Conservation (phyloP, 92 coral and sea anemone species). For the Plumapathes pennacea region DNA sequence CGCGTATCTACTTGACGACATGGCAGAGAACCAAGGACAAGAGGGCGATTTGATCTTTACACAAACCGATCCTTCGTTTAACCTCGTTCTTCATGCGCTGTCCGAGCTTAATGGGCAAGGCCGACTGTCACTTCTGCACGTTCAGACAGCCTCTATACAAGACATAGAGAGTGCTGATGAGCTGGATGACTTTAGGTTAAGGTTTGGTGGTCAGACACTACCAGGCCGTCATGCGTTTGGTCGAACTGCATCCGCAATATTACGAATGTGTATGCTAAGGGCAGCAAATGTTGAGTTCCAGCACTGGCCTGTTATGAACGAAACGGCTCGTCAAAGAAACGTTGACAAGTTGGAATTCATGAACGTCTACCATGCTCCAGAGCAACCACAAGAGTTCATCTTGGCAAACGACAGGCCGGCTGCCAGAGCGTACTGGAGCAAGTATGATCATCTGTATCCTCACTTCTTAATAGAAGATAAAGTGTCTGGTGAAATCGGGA, state of each 20-base stretch:
- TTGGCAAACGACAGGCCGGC: slow-evolving; percentile 3
- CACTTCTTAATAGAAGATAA: slow-evolving; percentile 21
- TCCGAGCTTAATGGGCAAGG: slow-evolving; percentile 1
- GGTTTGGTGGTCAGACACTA: slow-evolving; percentile 29
- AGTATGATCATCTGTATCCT: slow-evolving; percentile 43
- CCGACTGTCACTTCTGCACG: slow-evolving; percentile 9
- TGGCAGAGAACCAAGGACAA: too few species aligned
- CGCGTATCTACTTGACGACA: too few species aligned
- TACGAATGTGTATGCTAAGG: slow-evolving; percentile 46
- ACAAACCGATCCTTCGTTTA: slow-evolving; percentile 39
- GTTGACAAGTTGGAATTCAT: neutral
- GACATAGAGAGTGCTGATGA: slow-evolving; percentile 27
- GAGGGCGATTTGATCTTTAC: too few species aligned
- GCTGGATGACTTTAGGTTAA: neutral
- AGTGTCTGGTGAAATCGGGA: neutral
- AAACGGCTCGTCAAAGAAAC: slow-evolving; percentile 1
- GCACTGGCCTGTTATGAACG: slow-evolving; percentile 18
- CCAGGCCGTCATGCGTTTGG: slow-evolving; percentile 23
- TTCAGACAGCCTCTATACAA: slow-evolving; percentile 6
- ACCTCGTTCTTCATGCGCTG: slow-evolving; percentile 9
- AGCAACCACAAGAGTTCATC: neutral
- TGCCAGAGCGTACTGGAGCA: slow-evolving; percentile 27
- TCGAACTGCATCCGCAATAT: slow-evolving; percentile 33
- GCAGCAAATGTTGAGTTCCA: slow-evolving; percentile 6
- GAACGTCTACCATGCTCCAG: neutral